Percentiles rank a stretch among this genome's conserved stretches.
These are phyloP conservation scores for Orussus abietinus DNA, from an alignment of 1,140 invertebrate genomes.

Conservation along the genomic window DNA sequence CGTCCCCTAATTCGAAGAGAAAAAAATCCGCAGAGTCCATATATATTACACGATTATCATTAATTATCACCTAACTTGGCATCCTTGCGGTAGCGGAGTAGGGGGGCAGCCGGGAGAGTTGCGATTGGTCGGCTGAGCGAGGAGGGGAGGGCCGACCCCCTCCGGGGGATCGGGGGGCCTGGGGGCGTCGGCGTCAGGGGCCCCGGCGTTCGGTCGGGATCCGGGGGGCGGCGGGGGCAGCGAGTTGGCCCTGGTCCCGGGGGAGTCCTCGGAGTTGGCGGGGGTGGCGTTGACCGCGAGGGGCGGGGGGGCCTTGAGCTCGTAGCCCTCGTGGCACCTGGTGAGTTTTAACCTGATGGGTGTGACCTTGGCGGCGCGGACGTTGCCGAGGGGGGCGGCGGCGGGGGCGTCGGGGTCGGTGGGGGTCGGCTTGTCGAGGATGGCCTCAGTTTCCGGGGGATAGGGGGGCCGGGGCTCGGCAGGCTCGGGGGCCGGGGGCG, in stretches of 20 bases:
- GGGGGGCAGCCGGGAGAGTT: conserved; percentile 48
- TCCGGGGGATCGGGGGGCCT: too few species aligned
- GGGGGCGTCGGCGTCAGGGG: too few species aligned
- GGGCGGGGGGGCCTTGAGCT: conserved; percentile 48
- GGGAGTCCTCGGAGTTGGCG: too few species aligned
- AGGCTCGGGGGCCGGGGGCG: conserved; percentile 39
- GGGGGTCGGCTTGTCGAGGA: conserved; percentile 47
- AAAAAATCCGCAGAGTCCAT: too few species aligned
- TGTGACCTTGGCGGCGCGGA: conserved; percentile 64
- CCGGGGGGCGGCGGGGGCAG: too few species aligned
- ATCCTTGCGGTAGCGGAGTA: conserved; percentile 70
- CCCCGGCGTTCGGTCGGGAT: too few species aligned
- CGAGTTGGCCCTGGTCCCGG: too few species aligned
- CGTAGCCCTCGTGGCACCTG: conserved; percentile 69
- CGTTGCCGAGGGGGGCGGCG: conserved; percentile 52
- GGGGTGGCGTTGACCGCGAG: too few species aligned
- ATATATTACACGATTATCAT: conserved; percentile 56
- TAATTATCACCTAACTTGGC: conserved; percentile 83
- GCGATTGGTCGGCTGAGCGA: conserved; percentile 31
- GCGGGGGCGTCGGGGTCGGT: conserved; percentile 40
- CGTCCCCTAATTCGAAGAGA: too few species aligned
- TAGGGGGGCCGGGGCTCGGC: conserved; percentile 50
- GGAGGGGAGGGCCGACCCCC: too few species aligned
- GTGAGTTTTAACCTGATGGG: conserved; percentile 80
- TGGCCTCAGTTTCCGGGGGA: conserved; percentile 45